These are phyloP conservation scores for Cryptocheilus praepositus DNA, from an alignment of 2,888 invertebrate species.

Conservation along the genomic window DNA sequence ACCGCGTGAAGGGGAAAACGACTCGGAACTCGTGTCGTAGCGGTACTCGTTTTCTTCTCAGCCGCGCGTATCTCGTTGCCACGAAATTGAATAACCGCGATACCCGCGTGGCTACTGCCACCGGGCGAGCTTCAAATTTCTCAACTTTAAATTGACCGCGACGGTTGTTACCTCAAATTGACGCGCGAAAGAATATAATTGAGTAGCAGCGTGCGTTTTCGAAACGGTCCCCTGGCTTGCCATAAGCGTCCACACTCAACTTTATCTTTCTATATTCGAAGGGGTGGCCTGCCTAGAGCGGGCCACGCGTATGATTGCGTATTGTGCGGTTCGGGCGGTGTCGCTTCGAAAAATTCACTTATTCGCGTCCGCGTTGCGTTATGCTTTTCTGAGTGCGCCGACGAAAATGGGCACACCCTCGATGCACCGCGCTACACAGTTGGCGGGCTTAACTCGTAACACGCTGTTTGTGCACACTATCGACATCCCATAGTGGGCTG, in stretches of 20 bases:
- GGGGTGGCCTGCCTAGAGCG: too few relatives aligned
- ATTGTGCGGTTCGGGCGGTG: too few relatives aligned
- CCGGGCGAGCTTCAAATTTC: conserved; percentile 24
- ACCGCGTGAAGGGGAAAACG: conserved; percentile 53
- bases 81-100: conserved; percentile 52
- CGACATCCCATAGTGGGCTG: not conserved
- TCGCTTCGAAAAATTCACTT: too few relatives aligned
- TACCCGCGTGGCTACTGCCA: conserved; percentile 24
- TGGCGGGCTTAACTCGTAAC: too few relatives aligned
- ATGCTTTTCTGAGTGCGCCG: too few relatives aligned
- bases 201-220: not conserved
- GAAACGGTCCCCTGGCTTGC: not conserved
- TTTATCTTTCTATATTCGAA: too few relatives aligned
- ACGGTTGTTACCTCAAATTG: conserved; percentile 4
- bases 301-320: too few relatives aligned
- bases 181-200: conserved; percentile 9
- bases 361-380: too few relatives aligned
- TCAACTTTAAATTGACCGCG: conserved; percentile 20
- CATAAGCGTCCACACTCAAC: not conserved
- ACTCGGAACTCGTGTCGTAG: conserved; percentile 59
- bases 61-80: conserved; percentile 42
- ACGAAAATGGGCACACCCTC: too few relatives aligned
- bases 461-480: not conserved
- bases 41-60: conserved; percentile 56
- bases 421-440: too few relatives aligned